Conservation (phyloP, 1,140 invertebrate genomes). For the Magallana angulata region DNA sequence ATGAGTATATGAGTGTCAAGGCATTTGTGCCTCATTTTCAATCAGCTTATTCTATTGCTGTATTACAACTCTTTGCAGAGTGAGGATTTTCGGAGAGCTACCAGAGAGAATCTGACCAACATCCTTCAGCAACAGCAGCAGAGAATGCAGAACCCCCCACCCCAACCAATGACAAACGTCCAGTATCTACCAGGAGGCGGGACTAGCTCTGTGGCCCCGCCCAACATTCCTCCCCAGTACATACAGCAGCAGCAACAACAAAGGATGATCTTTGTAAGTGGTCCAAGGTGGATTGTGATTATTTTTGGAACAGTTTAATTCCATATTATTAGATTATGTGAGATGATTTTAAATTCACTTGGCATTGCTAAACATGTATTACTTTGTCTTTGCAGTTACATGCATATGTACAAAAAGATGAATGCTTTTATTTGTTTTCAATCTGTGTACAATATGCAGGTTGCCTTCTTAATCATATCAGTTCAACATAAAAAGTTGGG, state of each 20-base stretch:
- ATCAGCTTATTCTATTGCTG: not conserved
- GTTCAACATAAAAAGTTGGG: no score
- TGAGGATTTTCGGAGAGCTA: not conserved
- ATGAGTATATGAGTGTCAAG: no score
- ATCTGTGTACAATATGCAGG: no score
- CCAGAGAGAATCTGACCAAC: slow-evolving; percentile 5
- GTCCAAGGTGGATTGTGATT: not conserved
- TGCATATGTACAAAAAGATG: no score
- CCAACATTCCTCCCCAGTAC: slow-evolving; percentile 23
- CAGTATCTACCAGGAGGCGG: slow-evolving; percentile 16
- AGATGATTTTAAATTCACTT: no score
- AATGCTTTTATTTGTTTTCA: no score
- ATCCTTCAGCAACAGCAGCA: slow-evolving; percentile 30
- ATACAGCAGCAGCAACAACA: not conserved
- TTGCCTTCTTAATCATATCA: no score
- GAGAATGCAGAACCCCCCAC: slow-evolving; percentile 32
- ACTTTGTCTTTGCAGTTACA: no score
- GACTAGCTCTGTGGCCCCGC: not conserved
- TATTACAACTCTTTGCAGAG: not conserved
- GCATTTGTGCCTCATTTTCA: no score
- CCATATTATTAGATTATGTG: no score
- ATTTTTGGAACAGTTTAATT: no score
- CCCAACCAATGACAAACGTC: slow-evolving; percentile 26
- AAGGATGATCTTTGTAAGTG: not conserved
- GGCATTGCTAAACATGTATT: no score